Percentiles rank a stretch among this genome's conserved stretches.
These are phyloP conservation scores for Gambelia wislizenii DNA, from an alignment of 2,797 vertebrate genomes.

Conservation along the genomic window DNA sequence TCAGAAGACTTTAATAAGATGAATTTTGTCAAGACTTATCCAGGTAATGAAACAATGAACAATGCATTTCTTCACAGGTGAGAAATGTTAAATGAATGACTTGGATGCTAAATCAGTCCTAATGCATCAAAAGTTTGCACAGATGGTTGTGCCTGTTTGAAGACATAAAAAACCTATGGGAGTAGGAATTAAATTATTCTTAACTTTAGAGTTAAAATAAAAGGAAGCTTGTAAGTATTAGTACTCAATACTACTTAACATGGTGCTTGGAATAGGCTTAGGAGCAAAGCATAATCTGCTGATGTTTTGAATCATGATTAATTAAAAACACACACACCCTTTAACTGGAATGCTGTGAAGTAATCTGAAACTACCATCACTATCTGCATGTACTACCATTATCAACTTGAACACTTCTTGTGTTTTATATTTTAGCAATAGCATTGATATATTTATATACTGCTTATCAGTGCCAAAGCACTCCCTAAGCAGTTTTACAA, in stretches of 20 bases:
- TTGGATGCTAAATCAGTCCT: background rate
- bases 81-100: constrained; percentile 4
- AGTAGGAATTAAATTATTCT: background rate
- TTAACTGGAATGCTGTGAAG: background rate
- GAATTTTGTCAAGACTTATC: constrained; percentile 96
- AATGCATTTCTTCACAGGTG: background rate
- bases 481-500: too few species aligned
- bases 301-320: background rate
- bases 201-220: background rate
- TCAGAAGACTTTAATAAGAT: constrained; percentile 99
- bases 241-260: background rate
- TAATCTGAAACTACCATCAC: background rate
- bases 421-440: background rate
- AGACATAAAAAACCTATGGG: background rate
- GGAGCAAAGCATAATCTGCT: background rate
- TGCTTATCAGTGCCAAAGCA: too few species aligned
- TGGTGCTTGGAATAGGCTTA: background rate
- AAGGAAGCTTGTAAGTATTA: background rate
- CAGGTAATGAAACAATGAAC: constrained; percentile 82
- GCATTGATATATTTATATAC: too few species aligned
- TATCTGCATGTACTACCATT: background rate
- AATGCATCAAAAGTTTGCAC: constrained; percentile 6
- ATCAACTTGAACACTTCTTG: background rate
- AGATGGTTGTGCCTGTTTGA: background rate
- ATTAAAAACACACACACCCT: background rate